Evolutionary conservation across 2,888 invertebrate genomes (phyloP).

Genomic region (Alcis repandata): DNA sequence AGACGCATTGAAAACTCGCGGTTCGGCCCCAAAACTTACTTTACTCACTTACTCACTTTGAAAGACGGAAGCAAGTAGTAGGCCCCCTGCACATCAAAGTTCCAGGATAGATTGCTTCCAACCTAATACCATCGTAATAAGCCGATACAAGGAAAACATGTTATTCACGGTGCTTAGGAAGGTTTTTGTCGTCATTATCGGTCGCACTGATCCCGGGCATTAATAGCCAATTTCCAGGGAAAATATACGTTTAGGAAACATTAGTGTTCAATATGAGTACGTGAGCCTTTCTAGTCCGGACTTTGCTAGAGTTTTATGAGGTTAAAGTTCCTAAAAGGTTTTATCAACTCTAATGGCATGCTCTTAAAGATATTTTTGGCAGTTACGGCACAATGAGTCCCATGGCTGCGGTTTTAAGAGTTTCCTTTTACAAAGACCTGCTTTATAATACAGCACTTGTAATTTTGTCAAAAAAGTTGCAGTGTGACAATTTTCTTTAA

Average conservation of each 20-base stretch:
- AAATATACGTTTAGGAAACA: constrained; percentile 38
- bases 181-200: constrained; percentile 42
- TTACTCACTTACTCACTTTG: no score
- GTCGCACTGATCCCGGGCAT: constrained; percentile 34
- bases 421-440: background rate
- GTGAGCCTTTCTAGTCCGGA: constrained; percentile 6
- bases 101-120: constrained; percentile 37
- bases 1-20: no score
- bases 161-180: constrained; percentile 35
- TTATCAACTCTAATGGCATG: background rate
- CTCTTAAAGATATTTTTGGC: background rate
- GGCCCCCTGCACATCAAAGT: constrained; percentile 24
- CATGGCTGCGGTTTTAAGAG: background rate
- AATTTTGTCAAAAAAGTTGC: no score
- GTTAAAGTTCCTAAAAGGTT: constrained; percentile 7
- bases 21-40: no score
- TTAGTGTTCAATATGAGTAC: constrained; percentile 27
- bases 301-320: background rate
- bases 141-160: constrained; percentile 42
- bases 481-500: no score
- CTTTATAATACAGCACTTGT: background rate
- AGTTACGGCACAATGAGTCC: background rate
- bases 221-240: constrained; percentile 40
- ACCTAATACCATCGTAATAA: constrained; percentile 41
- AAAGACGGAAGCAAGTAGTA: no score